Evolutionary conservation across 2,797 vertebrate genomes (phyloP).

Genomic region (Lepilemur ruficaudatus): DNA sequence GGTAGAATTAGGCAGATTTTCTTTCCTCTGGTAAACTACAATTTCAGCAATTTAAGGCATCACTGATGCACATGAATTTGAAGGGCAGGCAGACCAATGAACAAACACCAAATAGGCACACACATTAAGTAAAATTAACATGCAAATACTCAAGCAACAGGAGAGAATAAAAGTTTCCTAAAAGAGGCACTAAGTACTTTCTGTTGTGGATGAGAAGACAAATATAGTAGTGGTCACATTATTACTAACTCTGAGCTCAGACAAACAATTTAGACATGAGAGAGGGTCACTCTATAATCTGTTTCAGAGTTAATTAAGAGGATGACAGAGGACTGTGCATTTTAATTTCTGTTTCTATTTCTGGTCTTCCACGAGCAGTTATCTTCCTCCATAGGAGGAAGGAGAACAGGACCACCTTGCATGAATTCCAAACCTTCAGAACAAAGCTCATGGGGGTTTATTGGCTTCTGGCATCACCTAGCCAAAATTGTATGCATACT

Average conservation of each 20-base stretch:
- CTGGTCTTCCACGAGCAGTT: background rate
- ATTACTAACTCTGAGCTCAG: background rate
- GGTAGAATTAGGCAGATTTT: background rate
- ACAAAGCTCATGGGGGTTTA: background rate
- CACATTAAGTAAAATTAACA: background rate
- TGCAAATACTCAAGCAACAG: background rate
- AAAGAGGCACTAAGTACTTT: background rate
- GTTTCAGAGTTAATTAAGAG: slow-evolving; percentile 21
- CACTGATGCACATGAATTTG: background rate
- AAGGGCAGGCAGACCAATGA: background rate
- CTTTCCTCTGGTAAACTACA: background rate
- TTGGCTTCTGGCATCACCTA: background rate
- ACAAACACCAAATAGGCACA: background rate
- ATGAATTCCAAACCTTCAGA: background rate
- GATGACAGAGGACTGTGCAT: background rate
- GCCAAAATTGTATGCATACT: rapidly evolving
- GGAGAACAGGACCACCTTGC: background rate
- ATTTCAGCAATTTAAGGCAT: background rate
- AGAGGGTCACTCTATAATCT: background rate
- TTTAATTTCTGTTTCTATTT: background rate
- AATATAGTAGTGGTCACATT: background rate
- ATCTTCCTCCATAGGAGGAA: background rate
- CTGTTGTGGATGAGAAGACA: background rate
- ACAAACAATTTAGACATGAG: background rate
- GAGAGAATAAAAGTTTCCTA: background rate